Conservation (phyloP, 2,113 vertebrate genomes). For the Brevimyrus niger region DNA sequence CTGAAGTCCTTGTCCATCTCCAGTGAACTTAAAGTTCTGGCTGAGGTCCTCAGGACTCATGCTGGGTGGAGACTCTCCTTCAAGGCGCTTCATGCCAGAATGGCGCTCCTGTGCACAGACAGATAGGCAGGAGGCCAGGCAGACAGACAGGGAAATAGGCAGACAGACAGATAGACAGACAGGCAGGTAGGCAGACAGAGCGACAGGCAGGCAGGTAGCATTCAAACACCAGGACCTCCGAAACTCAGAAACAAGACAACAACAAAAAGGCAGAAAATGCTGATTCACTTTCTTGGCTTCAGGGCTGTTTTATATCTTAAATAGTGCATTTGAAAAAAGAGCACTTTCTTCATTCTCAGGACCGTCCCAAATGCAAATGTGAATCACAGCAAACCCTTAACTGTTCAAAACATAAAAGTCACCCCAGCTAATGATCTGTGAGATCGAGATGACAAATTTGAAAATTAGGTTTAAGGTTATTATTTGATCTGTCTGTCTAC, state of each 20-base stretch:
- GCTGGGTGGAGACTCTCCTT: constrained; percentile 68
- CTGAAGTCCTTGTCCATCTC: constrained; percentile 76
- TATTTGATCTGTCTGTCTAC: not conserved
- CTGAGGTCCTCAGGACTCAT: constrained; percentile 65
- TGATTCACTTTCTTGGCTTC: not conserved
- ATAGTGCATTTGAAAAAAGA: not conserved
- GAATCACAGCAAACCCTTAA: not conserved
- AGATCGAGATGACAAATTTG: not conserved
- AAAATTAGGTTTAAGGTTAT: not conserved
- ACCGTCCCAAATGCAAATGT: not conserved
- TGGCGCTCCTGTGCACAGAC: constrained; percentile 54
- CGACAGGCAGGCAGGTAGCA: not conserved
- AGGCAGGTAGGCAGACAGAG: not conserved
- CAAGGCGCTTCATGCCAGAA: constrained; percentile 55
- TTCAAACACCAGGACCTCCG: not conserved
- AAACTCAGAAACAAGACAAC: not conserved
- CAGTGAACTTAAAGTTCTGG: constrained; percentile 69
- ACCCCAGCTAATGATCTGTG: not conserved
- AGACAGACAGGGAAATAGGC: not conserved
- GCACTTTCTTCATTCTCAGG: not conserved
- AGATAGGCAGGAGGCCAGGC: not conserved
- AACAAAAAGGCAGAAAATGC: not conserved
- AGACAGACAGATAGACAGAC: not conserved
- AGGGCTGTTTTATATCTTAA: not conserved
- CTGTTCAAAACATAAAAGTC: not conserved